phyloP scores from a whole-genome alignment of 2,797 vertebrate species.

The Somateria mollissima region DNA sequence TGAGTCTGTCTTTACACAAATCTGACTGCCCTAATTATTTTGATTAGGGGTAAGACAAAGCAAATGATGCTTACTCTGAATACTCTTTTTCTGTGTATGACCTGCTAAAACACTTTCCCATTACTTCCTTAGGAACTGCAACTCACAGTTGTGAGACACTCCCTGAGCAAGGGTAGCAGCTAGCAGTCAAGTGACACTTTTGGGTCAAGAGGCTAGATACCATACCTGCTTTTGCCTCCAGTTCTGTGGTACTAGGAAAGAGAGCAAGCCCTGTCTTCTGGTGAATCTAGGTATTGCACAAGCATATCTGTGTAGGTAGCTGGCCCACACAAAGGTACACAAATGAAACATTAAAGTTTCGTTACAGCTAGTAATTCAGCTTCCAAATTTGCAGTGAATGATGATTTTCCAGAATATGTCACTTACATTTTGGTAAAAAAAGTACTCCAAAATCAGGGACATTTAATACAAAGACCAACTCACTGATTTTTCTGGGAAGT shows the following conservation, averaged over 20 bases:
- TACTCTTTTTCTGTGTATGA: not conserved
- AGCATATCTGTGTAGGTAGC: rapidly evolving
- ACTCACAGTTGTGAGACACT: not conserved
- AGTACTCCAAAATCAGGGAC: not conserved
- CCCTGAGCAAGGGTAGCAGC: not conserved
- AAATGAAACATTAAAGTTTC: not conserved
- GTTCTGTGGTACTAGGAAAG: not conserved
- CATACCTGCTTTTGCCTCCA: not conserved
- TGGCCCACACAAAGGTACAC: rapidly evolving
- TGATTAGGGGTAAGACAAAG: not conserved
- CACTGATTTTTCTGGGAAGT: not conserved
- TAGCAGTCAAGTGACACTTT: not conserved
- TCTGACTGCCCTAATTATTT: not conserved
- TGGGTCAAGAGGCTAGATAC: not conserved
- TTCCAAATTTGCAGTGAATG: not conserved
- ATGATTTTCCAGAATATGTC: not conserved
- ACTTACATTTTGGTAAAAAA: not conserved
- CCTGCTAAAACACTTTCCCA: not conserved
- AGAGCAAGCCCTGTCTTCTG: not conserved
- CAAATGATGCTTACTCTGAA: not conserved
- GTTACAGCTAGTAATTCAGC: not conserved
- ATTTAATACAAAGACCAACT: not conserved
- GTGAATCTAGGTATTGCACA: not conserved
- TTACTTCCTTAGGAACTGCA: not conserved
- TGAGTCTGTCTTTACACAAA: not conserved